Percentiles rank a stretch among this genome's conserved stretches.
phyloP scores from a whole-genome alignment of 2,113 vertebrate genomes.

The Cephalopterus ornatus region DNA sequence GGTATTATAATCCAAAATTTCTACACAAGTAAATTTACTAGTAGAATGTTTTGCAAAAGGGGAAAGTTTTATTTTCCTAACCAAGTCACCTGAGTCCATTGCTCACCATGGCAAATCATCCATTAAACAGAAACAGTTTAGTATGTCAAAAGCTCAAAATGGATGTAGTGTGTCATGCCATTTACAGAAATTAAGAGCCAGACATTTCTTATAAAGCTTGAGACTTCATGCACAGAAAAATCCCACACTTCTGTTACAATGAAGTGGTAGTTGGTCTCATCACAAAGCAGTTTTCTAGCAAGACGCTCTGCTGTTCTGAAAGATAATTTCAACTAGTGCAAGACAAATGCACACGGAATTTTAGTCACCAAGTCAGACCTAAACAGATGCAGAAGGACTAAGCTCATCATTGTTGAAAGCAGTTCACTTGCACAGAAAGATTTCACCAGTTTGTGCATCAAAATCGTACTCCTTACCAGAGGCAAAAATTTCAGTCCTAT shows the following conservation, averaged over 20 bases:
- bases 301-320: constrained; percentile 42
- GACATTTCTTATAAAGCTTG: constrained; percentile 54
- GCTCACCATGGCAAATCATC: constrained; percentile 52
- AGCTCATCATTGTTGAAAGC: background rate
- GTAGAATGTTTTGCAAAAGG: constrained; percentile 16
- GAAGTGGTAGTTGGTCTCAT: background rate
- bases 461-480: background rate
- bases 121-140: constrained; percentile 48
- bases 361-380: background rate
- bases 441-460: background rate
- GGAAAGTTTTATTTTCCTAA: constrained; percentile 6
- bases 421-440: background rate
- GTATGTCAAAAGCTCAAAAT: constrained; percentile 68
- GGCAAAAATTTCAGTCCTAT: background rate
- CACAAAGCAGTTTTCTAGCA: constrained; percentile 66
- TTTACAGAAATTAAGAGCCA: constrained; percentile 76
- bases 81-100: constrained; percentile 58
- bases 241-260: background rate
- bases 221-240: constrained; percentile 14
- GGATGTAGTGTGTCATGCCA: constrained; percentile 98
- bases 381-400: background rate
- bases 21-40: constrained; percentile 17
- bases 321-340: background rate
- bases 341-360: background rate
- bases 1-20: constrained; percentile 48